Evolutionary conservation across 2,797 vertebrate species (phyloP), one percentile per base, ranked within the genome.

Genomic region (Crax fasciolata): DNA sequence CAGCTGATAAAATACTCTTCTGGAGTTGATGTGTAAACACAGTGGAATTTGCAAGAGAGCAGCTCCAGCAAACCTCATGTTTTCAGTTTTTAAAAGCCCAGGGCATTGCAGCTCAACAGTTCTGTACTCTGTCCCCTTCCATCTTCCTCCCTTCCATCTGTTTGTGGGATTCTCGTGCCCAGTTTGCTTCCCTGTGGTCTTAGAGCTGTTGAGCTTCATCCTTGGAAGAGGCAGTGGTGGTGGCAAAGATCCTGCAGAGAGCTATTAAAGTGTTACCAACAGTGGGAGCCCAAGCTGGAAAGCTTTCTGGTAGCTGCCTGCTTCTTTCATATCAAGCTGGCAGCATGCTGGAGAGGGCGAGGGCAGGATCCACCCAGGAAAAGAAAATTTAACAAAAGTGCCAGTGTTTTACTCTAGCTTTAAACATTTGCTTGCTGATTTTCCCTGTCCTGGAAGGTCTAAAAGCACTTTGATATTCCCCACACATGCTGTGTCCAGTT

Each of bases 241-340:
- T 96, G 94, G 96, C 94, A 97, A 84, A 91, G 91, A 96, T 96
- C 96, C 95, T 96, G 96, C 91, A 72, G 96, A 96, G 96, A 94
- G 87, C 95, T 94, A 76, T 91, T 96, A 94, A 96, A 95, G 95
- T 94, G 91, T 95, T 94, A 94, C 85, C 71, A 93, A 24, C 94
- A 77, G 80, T 23, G 80, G 93, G 93, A 96, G 35, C 20, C 14
- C 21, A 25, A 65, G 89, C 83, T 91, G 84, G 80, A 85, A 90
- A 68, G 74, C 74, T 90, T 94, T 87, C 83, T 88, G 66, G 75
- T 91, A 63, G 62, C 91, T 92, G 91, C 89, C 80, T 84, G 38
- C 80, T 82, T 58, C 77, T 90, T 84, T 91, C 67, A 13, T 58
- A 68, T 93, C 94, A 94, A 88, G 32, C 74, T 94, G 80, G 89